These are phyloP conservation scores for Trinectes maculatus DNA, from an alignment of 2,113 vertebrate species.

Conservation along the genomic window DNA sequence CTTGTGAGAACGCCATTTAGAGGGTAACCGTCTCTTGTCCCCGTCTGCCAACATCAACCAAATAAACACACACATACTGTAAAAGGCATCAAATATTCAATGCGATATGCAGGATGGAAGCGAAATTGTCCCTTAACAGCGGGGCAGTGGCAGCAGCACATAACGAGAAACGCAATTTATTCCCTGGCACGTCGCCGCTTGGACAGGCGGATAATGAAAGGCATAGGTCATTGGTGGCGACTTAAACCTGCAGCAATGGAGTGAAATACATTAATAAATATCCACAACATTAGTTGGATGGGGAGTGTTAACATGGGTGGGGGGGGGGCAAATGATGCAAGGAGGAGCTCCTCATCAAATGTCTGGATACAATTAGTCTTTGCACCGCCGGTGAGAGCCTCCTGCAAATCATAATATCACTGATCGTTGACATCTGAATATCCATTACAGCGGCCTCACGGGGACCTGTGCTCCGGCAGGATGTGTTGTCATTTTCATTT, in stretches of 20 bases:
- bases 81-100: slow-evolving; percentile 41
- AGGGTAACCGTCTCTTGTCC: slow-evolving; percentile 13
- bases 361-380: slow-evolving; percentile 77
- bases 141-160: slow-evolving; percentile 80
- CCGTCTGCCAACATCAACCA: background rate
- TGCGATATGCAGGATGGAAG: slow-evolving; percentile 72
- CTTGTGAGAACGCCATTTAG: too few species aligned
- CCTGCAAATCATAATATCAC: slow-evolving; percentile 80
- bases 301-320: slow-evolving; percentile 75
- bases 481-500: slow-evolving; percentile 48
- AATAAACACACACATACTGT: slow-evolving; percentile 23
- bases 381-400: slow-evolving; percentile 62
- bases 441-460: slow-evolving; percentile 66
- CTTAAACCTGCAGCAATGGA: slow-evolving; percentile 94
- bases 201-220: slow-evolving; percentile 99
- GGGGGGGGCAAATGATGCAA: slow-evolving; percentile 73
- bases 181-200: slow-evolving; percentile 92
- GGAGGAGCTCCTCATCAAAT: slow-evolving; percentile 71
- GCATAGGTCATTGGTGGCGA: slow-evolving; percentile 98
- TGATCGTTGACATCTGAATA: slow-evolving; percentile 82
- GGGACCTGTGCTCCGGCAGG: slow-evolving; percentile 26
- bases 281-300: slow-evolving; percentile 92
- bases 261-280: slow-evolving; percentile 96
- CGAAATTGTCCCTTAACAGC: slow-evolving; percentile 78
- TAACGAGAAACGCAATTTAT: slow-evolving; percentile 99